Percentiles rank a stretch among this genome's conserved stretches.
Evolutionary conservation across 2,113 vertebrate genomes (phyloP).

Genomic region (Chloropsis cyanopogon): DNA sequence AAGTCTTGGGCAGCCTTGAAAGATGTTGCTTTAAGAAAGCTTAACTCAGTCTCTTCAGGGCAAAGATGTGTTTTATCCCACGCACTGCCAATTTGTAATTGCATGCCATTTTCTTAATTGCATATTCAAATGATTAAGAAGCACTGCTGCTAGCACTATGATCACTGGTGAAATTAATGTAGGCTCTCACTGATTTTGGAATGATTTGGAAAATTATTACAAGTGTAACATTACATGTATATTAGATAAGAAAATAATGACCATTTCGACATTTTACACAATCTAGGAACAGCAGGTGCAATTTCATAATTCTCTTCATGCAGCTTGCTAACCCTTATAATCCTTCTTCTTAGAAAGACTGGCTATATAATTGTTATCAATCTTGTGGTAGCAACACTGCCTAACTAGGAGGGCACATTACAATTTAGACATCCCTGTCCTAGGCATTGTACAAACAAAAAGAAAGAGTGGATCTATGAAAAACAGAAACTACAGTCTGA

Average conservation of each 20-base stretch:
- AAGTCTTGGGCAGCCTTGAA: background rate
- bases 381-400: background rate
- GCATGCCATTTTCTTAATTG: background rate
- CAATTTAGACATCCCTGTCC: background rate
- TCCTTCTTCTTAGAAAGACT: background rate
- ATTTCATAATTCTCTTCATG: background rate
- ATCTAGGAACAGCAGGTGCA: background rate
- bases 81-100: background rate
- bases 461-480: background rate
- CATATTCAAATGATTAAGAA: conserved; percentile 6
- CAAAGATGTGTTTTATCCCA: background rate
- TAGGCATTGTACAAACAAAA: background rate
- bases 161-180: background rate
- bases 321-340: background rate
- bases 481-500: background rate
- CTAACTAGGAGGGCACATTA: background rate
- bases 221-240: background rate
- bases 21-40: background rate
- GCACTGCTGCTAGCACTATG: background rate
- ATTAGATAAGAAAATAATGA: conserved; percentile 12
- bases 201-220: background rate
- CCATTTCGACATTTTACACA: background rate
- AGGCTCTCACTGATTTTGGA: background rate
- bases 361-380: background rate
- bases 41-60: background rate